Evolutionary conservation across 2,113 vertebrate species (phyloP), one percentile per base, ranked within the genome.

Genomic region (Misgurnus mizolepis): DNA sequence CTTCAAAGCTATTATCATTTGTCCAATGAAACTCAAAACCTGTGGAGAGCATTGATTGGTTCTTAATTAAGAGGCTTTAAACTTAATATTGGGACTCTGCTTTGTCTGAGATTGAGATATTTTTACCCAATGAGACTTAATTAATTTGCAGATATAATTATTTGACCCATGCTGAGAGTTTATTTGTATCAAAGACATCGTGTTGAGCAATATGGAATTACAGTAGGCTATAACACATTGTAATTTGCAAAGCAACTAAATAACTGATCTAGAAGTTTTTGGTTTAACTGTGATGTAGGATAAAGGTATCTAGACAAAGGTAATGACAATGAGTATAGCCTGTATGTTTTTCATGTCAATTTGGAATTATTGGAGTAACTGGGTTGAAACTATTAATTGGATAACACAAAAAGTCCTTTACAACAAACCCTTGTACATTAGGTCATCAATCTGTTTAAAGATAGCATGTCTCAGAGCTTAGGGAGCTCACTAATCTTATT

Each of bases 41-140:
- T 60, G 27, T 77, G 27, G 15, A 72, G 43, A 3, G 67, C 43
- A 72, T 64, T 65, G 67, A 80, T 55, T 77, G 53, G 12, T 66
- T 80, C 67, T 67, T 76, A 80, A 80, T 84, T 77, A 84, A 80
- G 62, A 79, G 78, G 67, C 67, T 71, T 55, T 76, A 45, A 10
- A 40, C 15, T 56, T 34, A 40, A 71, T 7, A 39, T 74, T 45
- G 62, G 40, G 58, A 14, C 18, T 41, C 27, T 14, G 18, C 69
- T 5, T n/a, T 22, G 50, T 62, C 10, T 34, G 58, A 18, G 18
- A 79, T 62, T 69, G 12, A 62, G 55, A 62, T 70, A 40, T 18
- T 7, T n/a, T 40, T 34, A 67, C 62, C 58, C 40, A 74, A 79
- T 72, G 73, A 74, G 70, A 79, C 8, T 43, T 79, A 72, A 47